Base-by-base conservation (phyloP, 2,888 invertebrate species). In the Acrocera orbiculus region DNA sequence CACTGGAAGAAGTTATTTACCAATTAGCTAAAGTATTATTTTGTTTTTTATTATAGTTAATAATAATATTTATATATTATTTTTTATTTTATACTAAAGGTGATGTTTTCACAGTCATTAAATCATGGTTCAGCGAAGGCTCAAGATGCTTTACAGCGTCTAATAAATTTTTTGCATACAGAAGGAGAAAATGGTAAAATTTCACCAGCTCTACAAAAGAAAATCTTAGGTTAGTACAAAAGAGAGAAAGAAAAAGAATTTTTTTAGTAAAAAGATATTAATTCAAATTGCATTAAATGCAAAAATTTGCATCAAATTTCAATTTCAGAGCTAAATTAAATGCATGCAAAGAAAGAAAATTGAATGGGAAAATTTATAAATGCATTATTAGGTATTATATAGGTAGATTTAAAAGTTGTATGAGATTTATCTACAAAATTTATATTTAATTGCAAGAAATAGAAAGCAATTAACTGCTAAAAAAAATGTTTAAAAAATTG, bases 1-100 rank as follows among this genome's bases (percentile, higher is more conserved):
- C 76, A 1, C 61, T 81, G 35, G 79, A 80, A 54, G 79, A 80
- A 56, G 74, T 82, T 14, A 77, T 82, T 42, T 82, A 82, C 51
- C 79, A 80, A 47, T 62, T 82, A 31, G 79, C 80, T 15, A 79
- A 79, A 65, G 76, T 69, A 49, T 38, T 36, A 19, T 27, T 25
- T 27, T 16, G 15, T 24, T 35, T n/a, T 25, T 9, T 20, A n/a
- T 20, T 9, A 26, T 26, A 26, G 15, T 24, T 15, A 4, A 24
- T 19, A 15, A 13, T 27, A 16, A 30, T 16, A 24, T 31, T 31
- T 16, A 2, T 23, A 13, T 23, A 24, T 32, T 32, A 23, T 17
- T 33, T 33, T 25, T 28, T n/a, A n/a, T n/a, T n/a, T n/a, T n/a
- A n/a, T n/a, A n/a, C 42, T 44, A 5, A 46, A 71, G 71, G 69